Conservation (phyloP, 2,797 vertebrate species). For the Microctenopoma steveboyesi region DNA sequence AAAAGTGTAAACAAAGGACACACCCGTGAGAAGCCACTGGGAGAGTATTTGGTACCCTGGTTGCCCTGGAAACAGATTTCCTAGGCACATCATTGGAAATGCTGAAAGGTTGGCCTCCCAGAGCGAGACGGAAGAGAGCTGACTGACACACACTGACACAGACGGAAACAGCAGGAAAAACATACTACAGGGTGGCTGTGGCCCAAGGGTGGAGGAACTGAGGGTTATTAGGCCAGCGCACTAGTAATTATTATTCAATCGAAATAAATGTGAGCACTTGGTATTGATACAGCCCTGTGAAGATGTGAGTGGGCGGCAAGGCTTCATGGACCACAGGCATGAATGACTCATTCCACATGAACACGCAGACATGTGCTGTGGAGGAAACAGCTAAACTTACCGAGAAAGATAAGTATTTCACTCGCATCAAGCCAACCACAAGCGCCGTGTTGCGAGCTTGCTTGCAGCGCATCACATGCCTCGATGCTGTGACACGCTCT, state of each 20-base stretch:
- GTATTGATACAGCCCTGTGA: slow-evolving; percentile 41
- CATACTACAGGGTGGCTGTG: slow-evolving; percentile 44
- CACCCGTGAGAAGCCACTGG: slow-evolving; percentile 71
- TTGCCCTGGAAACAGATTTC: slow-evolving; percentile 89
- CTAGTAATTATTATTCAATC: slow-evolving; percentile 29
- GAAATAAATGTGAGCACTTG: slow-evolving; percentile 24
- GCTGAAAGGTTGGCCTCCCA: slow-evolving; percentile 82
- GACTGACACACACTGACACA: slow-evolving; percentile 71
- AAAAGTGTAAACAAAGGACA: slow-evolving; percentile 80
- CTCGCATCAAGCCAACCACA: slow-evolving; percentile 51
- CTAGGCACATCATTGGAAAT: slow-evolving; percentile 80
- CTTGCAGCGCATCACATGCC: slow-evolving; percentile 38
- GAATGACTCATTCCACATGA: slow-evolving; percentile 74
- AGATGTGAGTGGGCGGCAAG: slow-evolving; percentile 62
- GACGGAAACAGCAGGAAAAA: slow-evolving; percentile 52
- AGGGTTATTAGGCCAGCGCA: slow-evolving; percentile 45
- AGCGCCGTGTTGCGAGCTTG: slow-evolving; percentile 32
- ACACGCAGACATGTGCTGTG: slow-evolving; percentile 53
- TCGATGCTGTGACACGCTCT: slow-evolving; percentile 36
- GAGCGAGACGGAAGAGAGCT: slow-evolving; percentile 73
- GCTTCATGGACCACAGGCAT: slow-evolving; percentile 61
- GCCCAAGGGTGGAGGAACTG: slow-evolving; percentile 38
- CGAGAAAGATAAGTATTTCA: slow-evolving; percentile 36
- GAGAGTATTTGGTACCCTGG: slow-evolving; percentile 81
- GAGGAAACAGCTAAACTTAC: slow-evolving; percentile 53